A percentile compares a stretch with the other conserved stretches of the same genome.
Conservation (phyloP, 2,113 vertebrate genomes). For the Speoplatyrhinus poulsoni region DNA sequence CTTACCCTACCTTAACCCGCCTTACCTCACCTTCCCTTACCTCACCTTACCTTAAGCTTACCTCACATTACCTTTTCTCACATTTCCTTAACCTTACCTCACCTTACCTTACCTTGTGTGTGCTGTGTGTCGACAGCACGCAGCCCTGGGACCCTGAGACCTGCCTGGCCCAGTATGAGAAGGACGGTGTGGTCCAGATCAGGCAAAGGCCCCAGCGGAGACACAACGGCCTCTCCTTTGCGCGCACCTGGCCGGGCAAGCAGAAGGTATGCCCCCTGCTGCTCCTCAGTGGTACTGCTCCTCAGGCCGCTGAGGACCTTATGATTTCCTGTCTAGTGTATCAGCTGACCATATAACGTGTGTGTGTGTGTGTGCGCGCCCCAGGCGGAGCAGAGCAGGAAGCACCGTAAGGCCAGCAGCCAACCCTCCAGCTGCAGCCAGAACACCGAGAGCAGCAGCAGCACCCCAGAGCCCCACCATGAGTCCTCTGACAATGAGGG, state of each 20-base stretch:
- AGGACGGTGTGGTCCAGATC: slow-evolving; percentile 88
- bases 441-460: slow-evolving; percentile 93
- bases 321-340: no score
- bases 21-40: no score
- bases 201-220: slow-evolving; percentile 73
- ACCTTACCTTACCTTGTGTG: background rate
- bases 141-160: slow-evolving; percentile 86
- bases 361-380: no score
- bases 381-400: slow-evolving; percentile 69
- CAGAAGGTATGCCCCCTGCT: slow-evolving; percentile 75
- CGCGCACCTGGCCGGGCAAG: slow-evolving; percentile 75
- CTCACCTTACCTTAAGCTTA: no score
- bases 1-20: no score
- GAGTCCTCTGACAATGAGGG: slow-evolving; percentile 92
- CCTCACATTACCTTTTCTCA: no score
- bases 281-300: no score
- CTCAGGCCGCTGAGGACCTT: no score
- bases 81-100: no score
- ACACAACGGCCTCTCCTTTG: slow-evolving; percentile 75
- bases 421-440: slow-evolving; percentile 93
- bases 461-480: slow-evolving; percentile 89
- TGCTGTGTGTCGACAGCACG: slow-evolving; percentile 63
- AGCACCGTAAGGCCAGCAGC: slow-evolving; percentile 87
- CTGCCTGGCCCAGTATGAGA: slow-evolving; percentile 88
- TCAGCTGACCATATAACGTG: no score